Evolutionary conservation across 2,113 vertebrate genomes (phyloP).

Genomic region (Odocoileus virginianus): DNA sequence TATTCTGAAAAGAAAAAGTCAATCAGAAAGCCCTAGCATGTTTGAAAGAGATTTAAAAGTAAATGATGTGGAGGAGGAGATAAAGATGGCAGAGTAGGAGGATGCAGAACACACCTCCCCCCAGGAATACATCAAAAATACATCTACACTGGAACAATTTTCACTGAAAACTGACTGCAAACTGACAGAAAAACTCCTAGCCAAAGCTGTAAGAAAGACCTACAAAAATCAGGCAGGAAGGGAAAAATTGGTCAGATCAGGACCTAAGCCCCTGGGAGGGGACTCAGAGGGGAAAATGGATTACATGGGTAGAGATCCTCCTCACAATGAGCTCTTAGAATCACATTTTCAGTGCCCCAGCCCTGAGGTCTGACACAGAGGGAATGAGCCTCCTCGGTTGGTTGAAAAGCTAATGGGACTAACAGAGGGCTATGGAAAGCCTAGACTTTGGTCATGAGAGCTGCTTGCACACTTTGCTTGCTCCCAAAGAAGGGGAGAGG

Average conservation of each 20-base stretch:
- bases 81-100: background rate
- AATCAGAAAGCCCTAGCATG: background rate
- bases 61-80: background rate
- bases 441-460: background rate
- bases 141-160: background rate
- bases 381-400: background rate
- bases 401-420: background rate
- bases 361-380: background rate
- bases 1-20: background rate
- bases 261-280: background rate
- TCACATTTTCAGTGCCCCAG: background rate
- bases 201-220: background rate
- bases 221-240: background rate
- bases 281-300: background rate
- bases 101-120: background rate
- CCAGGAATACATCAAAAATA: background rate
- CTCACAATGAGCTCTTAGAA: background rate
- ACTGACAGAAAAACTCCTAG: background rate
- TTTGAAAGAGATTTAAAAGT: background rate
- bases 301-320: background rate
- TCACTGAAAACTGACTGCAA: background rate
- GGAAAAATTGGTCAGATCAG: background rate
- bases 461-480: background rate
- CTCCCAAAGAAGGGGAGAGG: background rate
- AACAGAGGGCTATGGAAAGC: background rate